Evolutionary conservation across 2,888 invertebrate species (phyloP).

Genomic region (Mechanitis messenoides): DNA sequence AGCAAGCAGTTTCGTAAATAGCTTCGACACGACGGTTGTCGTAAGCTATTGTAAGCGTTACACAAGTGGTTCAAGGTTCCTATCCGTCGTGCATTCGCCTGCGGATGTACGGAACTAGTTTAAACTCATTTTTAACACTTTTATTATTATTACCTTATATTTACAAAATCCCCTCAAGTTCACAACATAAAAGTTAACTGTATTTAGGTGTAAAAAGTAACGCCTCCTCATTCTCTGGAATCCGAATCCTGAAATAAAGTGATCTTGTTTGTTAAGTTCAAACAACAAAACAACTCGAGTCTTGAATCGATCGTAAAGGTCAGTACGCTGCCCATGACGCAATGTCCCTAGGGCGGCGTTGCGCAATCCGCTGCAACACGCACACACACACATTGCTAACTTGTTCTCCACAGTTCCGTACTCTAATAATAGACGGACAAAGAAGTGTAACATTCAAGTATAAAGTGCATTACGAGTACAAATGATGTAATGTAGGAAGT

Average conservation of each 20-base stretch:
- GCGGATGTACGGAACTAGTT: conserved; percentile 64
- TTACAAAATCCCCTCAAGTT: background rate
- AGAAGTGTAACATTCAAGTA: conserved; percentile 43
- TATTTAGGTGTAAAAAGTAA: background rate
- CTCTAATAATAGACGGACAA: conserved; percentile 38
- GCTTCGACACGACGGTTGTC: conserved; percentile 62
- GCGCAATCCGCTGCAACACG: conserved; percentile 60
- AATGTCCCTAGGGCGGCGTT: conserved; percentile 56
- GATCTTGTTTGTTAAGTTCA: conserved; percentile 9
- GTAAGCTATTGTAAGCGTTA: conserved; percentile 72
- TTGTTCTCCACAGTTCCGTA: conserved; percentile 21
- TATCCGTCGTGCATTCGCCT: conserved; percentile 65
- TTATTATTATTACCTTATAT: no score
- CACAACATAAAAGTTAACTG: background rate
- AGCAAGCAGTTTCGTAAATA: conserved; percentile 54
- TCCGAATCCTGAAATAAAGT: conserved; percentile 9
- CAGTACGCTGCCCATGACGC: conserved; percentile 64
- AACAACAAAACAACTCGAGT: conserved; percentile 24
- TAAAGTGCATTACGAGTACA: conserved; percentile 54
- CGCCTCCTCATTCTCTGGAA: background rate
- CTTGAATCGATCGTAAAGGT: conserved; percentile 69
- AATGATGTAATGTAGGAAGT: conserved; percentile 73
- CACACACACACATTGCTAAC: conserved; percentile 18
- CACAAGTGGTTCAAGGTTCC: conserved; percentile 75
- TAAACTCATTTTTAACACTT: no score